phyloP scores from a whole-genome alignment of 1,140 invertebrate genomes.

The Hylyphantes graminicola region DNA sequence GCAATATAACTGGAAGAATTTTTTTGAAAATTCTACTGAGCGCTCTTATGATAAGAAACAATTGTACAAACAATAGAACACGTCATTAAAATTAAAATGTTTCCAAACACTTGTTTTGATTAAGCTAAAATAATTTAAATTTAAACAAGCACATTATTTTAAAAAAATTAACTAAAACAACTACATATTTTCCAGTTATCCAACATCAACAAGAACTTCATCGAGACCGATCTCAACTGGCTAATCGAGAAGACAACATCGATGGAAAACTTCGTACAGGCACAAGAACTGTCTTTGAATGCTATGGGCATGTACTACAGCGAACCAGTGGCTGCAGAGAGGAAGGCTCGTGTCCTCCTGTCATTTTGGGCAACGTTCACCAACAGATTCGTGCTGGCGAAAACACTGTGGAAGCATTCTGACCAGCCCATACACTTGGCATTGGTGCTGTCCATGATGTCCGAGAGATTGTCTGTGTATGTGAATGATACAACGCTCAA shows the following conservation, averaged over 20 bases:
- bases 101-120: neutral
- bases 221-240: constrained; percentile 64
- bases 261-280: constrained; percentile 67
- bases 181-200: constrained; percentile 41
- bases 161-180: neutral
- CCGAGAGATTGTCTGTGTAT: constrained; percentile 62
- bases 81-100: too few species aligned
- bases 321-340: constrained; percentile 66
- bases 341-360: constrained; percentile 64
- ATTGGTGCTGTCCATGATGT: constrained; percentile 66
- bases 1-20: too few species aligned
- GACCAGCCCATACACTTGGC: constrained; percentile 70
- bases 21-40: too few species aligned
- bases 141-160: neutral
- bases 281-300: constrained; percentile 67
- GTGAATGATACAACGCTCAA: constrained; percentile 63
- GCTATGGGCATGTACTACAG: constrained; percentile 64
- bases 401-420: constrained; percentile 68
- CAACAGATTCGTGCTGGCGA: constrained; percentile 65
- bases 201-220: constrained; percentile 64
- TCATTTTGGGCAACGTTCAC: constrained; percentile 67
- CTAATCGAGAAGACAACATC: constrained; percentile 64
- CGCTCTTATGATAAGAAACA: too few species aligned
- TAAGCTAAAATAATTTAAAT: too few species aligned
- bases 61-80: too few species aligned